Base-by-base conservation (phyloP, 2,113 vertebrate genomes). In the Hassar affinis region DNA sequence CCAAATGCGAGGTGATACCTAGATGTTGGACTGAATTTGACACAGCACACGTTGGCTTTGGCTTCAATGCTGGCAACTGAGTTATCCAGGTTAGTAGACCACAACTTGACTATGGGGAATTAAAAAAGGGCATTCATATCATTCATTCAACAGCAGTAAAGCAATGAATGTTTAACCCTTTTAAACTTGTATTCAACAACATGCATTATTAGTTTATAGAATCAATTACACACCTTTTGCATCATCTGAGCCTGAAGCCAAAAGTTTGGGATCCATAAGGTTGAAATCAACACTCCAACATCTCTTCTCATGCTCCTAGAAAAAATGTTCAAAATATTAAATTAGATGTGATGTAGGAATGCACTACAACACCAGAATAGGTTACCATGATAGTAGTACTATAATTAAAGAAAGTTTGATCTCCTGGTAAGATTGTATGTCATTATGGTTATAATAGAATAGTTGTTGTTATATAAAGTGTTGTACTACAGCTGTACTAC, bases 251-350 rank as follows among this genome's bases (percentile, higher is more conserved):
- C 98, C 98, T 17, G 98, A 99, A 81, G 98, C 98, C 91, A 99
- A 93, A 14, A 99, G 95, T 90, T 99, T 99, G 25, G 98, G 98
- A 92, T 99, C 98, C 98, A 99, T 99, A 87, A 99, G 94, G 89
- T 99, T 99, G 87, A 99, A 99, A 91, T 99, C 98, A 59, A 99
- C 98, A 87, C 98, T 99, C 98, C 98, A 99, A 91, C 98, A 99
- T 77, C 98, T 94, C 90, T 99, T 99, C 91, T 99, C 98, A 90
- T 99, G 98, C 74, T 99, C 98, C 98, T 99, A 83, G 47, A 79
- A 78, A 27, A 10, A 49, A 47, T 1, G 9, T 17, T 6, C 56
- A 42, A 11, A 51, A 27, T 2, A n/a, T 35, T 25, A 2, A 42
- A 66, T 52, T 52, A 20, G 30, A 35, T 33, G 14, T 35, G 27